These are phyloP conservation scores for Diarsia mendica DNA, from an alignment of 2,888 invertebrate genomes.

Conservation along the genomic window DNA sequence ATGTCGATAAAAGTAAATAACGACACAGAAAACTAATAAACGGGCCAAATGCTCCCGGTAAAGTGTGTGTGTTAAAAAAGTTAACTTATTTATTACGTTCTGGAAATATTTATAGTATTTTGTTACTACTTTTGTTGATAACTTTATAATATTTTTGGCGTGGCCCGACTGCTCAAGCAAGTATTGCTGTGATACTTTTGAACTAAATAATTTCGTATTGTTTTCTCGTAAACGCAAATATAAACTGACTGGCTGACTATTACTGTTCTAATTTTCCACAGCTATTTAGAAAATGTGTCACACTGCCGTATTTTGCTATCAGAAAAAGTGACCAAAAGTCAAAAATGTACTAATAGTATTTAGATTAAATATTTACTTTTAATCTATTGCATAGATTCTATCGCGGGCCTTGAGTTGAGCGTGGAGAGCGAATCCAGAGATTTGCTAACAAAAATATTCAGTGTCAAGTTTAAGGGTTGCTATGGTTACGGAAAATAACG, in stretches of 20 bases:
- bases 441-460: too few species aligned
- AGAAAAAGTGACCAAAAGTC: background rate
- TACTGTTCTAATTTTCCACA: background rate
- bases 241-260: background rate
- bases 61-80: background rate
- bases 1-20: constrained; percentile 37
- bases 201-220: background rate
- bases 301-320: background rate
- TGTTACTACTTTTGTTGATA: background rate
- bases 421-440: too few species aligned
- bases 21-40: background rate
- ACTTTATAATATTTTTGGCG: background rate
- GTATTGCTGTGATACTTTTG: background rate
- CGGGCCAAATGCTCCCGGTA: background rate
- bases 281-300: background rate
- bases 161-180: background rate
- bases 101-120: background rate
- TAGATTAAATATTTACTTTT: background rate
- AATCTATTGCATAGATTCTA: too few species aligned
- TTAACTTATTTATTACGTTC: too few species aligned
- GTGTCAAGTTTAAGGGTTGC: too few species aligned
- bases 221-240: background rate
- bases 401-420: too few species aligned
- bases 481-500: too few species aligned
- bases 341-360: background rate